Evolutionary conservation across 2,113 vertebrate species (phyloP), one percentile per base, ranked within the genome.

Genomic region (Natator depressus): DNA sequence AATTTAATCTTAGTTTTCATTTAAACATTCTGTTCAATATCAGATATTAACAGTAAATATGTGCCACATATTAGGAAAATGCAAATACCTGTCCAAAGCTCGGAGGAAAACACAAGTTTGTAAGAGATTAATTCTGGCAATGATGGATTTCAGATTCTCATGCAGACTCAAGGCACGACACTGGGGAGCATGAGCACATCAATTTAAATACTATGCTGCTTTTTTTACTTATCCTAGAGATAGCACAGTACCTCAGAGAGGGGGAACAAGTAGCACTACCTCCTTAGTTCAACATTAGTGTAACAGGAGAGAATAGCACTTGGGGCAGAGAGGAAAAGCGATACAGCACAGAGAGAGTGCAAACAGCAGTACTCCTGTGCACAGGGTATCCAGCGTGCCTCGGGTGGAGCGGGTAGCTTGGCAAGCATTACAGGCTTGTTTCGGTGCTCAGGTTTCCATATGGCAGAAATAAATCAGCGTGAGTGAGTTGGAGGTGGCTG

Each of bases 181-280:
- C 51, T 3, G 22, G 50, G 17, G 53, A 49, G 16, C n/a, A 22
- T 55, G 12, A 27, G 47, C 1, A 2, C 53, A 1, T 0, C 4
- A 51, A 29, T 62, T 72, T 47, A 20, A 13, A 3, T 10, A 38
- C 7, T 4, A 35, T 3, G 25, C 31, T 62, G 80, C 47, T 2
- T 16, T 50, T 50, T 6, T 6, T 35, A 7, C 65, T 13, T 9
- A 12, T n/a, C 84, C 80, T 55, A 16, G 10, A 1, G 0, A 76
- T 0, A 0, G 31, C 53, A 78, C 62, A 16, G 47, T 24, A 62
- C 19, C 13, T 22, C 12, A 29, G 59, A n/a, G 2, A 0, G n/a
- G 31, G 42, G 17, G 1, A 72, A 19, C n/a, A 75, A 42, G 9
- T 16, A 65, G 31, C 65, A 72, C 2, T 31, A 16, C 29, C 51